These are phyloP conservation scores for Paracentrotus lividus DNA, from an alignment of 53 echinoderm and acorn worm genomes.

Conservation along the genomic window DNA sequence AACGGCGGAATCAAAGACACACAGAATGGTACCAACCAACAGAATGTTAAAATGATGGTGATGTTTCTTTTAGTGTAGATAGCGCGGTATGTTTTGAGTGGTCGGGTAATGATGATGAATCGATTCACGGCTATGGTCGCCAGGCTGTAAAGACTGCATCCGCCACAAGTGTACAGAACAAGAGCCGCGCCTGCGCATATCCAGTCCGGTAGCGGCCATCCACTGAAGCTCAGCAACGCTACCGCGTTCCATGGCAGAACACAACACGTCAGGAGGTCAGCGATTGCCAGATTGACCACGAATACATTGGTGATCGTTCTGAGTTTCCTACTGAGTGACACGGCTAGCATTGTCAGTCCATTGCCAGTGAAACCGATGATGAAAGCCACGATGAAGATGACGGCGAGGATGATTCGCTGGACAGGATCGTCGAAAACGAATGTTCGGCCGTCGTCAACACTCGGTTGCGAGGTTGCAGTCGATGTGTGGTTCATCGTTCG, in stretches of 20 bases:
- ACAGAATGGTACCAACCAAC: slow-evolving; percentile 70
- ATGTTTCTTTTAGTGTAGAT: slow-evolving; percentile 67
- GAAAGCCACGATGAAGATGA: slow-evolving; percentile 72
- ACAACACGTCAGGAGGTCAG: slow-evolving; percentile 81
- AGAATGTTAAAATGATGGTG: slow-evolving; percentile 58
- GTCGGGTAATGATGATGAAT: slow-evolving; percentile 68
- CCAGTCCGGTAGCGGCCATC: slow-evolving; percentile 76
- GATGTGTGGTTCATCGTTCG: neutral
- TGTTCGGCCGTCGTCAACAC: neutral
- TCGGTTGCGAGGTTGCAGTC: neutral
- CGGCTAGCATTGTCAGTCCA: slow-evolving; percentile 85
- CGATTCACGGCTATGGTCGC: slow-evolving; percentile 77
- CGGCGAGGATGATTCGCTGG: slow-evolving; percentile 79
- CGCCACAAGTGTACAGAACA: slow-evolving; percentile 73
- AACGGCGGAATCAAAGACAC: slow-evolving; percentile 72
- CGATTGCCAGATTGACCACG: slow-evolving; percentile 86
- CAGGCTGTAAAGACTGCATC: slow-evolving; percentile 74
- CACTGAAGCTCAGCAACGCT: slow-evolving; percentile 74
- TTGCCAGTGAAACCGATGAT: slow-evolving; percentile 84
- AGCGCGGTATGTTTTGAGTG: slow-evolving; percentile 37
- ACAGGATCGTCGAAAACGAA: slow-evolving; percentile 81
- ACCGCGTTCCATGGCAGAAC: slow-evolving; percentile 79
- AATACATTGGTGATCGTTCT: slow-evolving; percentile 93
- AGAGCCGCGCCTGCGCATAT: slow-evolving; percentile 69
- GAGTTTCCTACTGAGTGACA: slow-evolving; percentile 79